Evolutionary conservation across 1,140 invertebrate genomes (phyloP).

Genomic region (Meteorus sp.): DNA sequence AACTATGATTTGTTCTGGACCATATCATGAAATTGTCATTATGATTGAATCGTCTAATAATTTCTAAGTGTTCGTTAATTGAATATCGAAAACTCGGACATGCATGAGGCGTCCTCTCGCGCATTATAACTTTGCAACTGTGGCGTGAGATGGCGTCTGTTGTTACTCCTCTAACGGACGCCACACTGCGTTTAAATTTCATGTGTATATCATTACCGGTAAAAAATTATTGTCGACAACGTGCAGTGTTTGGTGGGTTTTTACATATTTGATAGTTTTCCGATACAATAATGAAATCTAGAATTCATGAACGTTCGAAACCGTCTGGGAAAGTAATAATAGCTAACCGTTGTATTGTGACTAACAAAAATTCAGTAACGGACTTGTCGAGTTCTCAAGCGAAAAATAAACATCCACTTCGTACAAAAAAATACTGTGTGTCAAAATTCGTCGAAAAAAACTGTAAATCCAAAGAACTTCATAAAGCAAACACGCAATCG

Average conservation of each 20-base stretch:
- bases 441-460: constrained; percentile 11
- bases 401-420: not conserved
- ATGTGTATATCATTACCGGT: not conserved
- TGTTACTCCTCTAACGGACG: not conserved
- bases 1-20: no score
- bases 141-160: not conserved
- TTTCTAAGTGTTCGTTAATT: no score
- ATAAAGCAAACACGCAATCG: constrained; percentile 8
- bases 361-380: not conserved
- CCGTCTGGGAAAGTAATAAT: not conserved
- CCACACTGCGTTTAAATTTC: not conserved
- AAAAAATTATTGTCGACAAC: not conserved
- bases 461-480: not conserved
- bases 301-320: not conserved
- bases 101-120: not conserved
- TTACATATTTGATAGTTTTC: no score
- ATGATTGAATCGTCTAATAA: no score
- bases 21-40: no score
- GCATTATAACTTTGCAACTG: not conserved
- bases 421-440: not conserved
- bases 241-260: no score
- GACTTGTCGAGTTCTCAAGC: not conserved
- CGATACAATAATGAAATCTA: not conserved
- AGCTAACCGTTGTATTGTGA: not conserved
- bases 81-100: no score